Conservation (phyloP, 2,797 vertebrate genomes). For the Emys orbicularis region DNA sequence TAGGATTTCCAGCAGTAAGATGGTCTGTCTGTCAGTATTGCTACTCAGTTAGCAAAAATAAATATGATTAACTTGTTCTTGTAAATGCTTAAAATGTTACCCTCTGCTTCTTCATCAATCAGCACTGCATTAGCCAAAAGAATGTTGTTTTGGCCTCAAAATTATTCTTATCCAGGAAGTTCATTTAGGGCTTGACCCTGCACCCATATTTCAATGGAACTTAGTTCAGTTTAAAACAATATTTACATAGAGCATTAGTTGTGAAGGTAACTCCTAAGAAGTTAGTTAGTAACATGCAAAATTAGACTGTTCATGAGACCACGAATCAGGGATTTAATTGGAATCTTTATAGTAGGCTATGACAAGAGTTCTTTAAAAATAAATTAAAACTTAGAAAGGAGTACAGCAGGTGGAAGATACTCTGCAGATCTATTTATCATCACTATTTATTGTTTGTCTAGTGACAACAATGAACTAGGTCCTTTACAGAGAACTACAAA, state of each 20-base stretch:
- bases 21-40: not conserved
- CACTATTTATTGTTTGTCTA: rapidly evolving
- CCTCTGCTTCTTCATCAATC: not conserved
- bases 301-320: not conserved
- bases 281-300: conserved; percentile 7
- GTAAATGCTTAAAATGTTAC: conserved; percentile 25
- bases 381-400: not conserved
- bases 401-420: not conserved
- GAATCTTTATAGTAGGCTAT: not conserved
- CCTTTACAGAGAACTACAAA: not conserved
- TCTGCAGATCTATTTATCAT: not conserved
- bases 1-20: conserved; percentile 22
- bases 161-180: not conserved
- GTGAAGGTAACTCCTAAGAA: not conserved
- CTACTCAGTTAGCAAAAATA: conserved; percentile 52
- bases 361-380: not conserved
- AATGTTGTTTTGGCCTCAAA: not conserved
- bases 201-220: not conserved
- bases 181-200: not conserved
- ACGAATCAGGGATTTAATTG: not conserved
- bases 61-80: conserved; percentile 23
- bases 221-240: not conserved
- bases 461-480: not conserved
- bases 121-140: not conserved
- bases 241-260: not conserved